Conservation (phyloP, 1,140 invertebrate species). For the Cyclina sinensis region DNA sequence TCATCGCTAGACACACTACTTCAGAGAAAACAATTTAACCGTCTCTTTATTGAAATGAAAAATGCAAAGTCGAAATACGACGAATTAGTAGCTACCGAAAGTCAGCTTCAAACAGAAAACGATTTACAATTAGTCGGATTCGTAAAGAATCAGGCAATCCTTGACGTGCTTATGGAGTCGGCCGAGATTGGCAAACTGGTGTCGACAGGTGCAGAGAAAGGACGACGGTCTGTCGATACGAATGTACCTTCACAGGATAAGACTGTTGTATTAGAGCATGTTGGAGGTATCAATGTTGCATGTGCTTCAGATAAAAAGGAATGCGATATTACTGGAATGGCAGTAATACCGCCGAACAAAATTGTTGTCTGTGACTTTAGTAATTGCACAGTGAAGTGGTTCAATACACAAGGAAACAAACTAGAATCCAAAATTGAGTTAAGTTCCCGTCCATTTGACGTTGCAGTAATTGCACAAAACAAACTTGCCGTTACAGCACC, state of each 20-base stretch:
- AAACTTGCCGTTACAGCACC: neutral
- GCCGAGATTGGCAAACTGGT: neutral
- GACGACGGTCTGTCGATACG: neutral
- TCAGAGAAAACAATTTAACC: neutral
- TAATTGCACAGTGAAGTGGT: neutral
- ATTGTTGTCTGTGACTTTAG: neutral
- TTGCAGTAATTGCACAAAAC: neutral
- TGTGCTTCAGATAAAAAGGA: neutral
- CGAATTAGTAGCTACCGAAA: neutral
- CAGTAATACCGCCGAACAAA: neutral
- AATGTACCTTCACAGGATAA: too few species aligned
- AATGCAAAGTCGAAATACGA: neutral
- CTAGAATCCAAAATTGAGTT: neutral
- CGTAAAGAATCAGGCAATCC: neutral
- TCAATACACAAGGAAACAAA: neutral
- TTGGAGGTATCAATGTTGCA: neutral
- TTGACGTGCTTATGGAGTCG: neutral
- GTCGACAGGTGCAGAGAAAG: neutral
- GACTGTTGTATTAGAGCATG: neutral
- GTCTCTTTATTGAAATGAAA: neutral
- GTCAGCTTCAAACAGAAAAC: neutral
- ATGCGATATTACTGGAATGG: neutral
- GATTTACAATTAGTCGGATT: neutral
- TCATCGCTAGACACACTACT: neutral
- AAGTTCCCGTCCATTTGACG: neutral